A percentile compares a stretch with the other conserved stretches of the same genome.
These are phyloP conservation scores for Allacma fusca DNA, from an alignment of 2,888 invertebrate genomes.

Conservation along the genomic window DNA sequence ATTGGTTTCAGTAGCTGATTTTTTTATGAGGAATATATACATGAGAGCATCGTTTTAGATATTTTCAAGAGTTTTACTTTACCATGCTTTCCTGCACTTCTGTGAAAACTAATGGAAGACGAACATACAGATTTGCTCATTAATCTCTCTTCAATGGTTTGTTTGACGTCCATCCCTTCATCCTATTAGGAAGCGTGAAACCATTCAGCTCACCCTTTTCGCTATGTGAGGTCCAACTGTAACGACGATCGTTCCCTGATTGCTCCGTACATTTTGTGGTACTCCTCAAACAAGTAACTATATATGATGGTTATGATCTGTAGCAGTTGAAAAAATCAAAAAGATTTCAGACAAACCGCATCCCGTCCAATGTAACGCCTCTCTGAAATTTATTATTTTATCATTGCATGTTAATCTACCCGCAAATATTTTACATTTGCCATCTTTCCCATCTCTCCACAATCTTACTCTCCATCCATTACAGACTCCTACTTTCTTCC, in stretches of 20 bases:
- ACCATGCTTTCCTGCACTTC: slow-evolving; percentile 24
- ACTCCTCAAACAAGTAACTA: background rate
- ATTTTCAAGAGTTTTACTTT: slow-evolving; percentile 9
- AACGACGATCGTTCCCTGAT: background rate
- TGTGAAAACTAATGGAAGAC: slow-evolving; percentile 27
- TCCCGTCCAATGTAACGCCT: slow-evolving; percentile 27
- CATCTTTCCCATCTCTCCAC: background rate
- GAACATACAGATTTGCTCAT: slow-evolving; percentile 54
- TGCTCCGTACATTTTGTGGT: slow-evolving; percentile 8
- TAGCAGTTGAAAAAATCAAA: background rate
- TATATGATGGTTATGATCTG: too few relatives aligned
- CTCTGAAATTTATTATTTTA: slow-evolving; percentile 20
- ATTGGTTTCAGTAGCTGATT: slow-evolving; percentile 24
- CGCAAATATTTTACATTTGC: slow-evolving; percentile 18
- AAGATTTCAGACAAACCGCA: slow-evolving; percentile 21
- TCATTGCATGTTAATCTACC: slow-evolving; percentile 15
- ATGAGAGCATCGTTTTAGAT: background rate
- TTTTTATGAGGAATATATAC: background rate
- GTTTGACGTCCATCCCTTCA: slow-evolving; percentile 62
- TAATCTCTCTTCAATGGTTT: slow-evolving; percentile 62
- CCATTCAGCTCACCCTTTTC: slow-evolving; percentile 58
- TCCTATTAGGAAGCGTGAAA: slow-evolving; percentile 62
- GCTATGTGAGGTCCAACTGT: slow-evolving; percentile 46
- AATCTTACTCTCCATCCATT: background rate
- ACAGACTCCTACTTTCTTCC: background rate